phyloP scores from a whole-genome alignment of 2,888 invertebrate species.

The Clanis bilineata region DNA sequence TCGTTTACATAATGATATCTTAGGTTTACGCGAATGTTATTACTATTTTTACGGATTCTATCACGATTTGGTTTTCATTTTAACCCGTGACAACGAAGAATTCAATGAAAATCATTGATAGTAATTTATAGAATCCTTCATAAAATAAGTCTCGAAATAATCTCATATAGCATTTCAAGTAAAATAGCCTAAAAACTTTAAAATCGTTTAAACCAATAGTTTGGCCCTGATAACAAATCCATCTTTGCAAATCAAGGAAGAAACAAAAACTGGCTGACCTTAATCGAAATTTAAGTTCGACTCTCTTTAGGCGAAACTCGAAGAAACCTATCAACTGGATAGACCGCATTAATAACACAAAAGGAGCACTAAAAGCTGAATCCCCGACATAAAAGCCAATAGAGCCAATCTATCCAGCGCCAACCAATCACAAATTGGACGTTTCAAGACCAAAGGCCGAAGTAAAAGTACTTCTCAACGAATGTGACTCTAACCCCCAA shows the following conservation, averaged over 20 bases:
- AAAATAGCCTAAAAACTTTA: not conserved
- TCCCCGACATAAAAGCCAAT: conserved; percentile 15
- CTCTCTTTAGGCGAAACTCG: not conserved
- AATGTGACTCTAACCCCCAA: not conserved
- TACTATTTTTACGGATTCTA: too few species aligned
- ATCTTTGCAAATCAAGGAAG: not conserved
- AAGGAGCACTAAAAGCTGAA: conserved; percentile 6
- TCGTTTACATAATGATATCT: too few species aligned
- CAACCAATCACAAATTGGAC: conserved; percentile 10
- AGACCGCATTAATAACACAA: conserved; percentile 16
- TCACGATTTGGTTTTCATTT: too few species aligned
- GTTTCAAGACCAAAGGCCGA: not conserved
- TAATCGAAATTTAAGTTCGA: conserved; percentile 7
- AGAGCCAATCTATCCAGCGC: conserved; percentile 15
- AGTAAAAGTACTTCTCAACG: not conserved
- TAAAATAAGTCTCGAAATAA: too few species aligned
- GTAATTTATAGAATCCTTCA: too few species aligned
- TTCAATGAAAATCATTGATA: too few species aligned
- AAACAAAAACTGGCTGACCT: not conserved
- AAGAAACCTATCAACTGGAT: conserved; percentile 14
- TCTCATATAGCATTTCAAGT: too few species aligned
- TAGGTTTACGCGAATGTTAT: too few species aligned
- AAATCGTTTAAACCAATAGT: not conserved
- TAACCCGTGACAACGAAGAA: too few species aligned
- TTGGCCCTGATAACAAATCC: not conserved